phyloP scores from a whole-genome alignment of 2,888 invertebrate species.

The Stenodera caucasica region DNA sequence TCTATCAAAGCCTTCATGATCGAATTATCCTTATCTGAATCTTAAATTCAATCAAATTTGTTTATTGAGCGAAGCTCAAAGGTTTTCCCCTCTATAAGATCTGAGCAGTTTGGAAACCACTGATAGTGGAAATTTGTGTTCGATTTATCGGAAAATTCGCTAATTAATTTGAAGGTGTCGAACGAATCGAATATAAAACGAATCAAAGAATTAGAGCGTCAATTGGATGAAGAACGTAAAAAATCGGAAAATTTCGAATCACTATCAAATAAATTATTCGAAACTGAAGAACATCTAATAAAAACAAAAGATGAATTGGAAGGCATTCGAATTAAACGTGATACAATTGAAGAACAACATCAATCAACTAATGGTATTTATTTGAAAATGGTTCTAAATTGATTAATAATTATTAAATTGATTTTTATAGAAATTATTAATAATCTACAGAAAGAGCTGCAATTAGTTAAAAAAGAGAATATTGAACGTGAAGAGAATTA shows the following conservation, averaged over 20 bases:
- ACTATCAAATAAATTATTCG: conserved; percentile 64
- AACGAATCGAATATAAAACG: conserved; percentile 56
- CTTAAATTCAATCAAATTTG: too few species aligned
- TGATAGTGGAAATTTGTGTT: too few species aligned
- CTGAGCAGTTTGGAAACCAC: too few species aligned
- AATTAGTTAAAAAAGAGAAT: conserved; percentile 38
- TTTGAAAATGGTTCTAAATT: not conserved
- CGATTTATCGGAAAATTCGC: conserved; percentile 7
- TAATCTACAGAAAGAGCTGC: conserved; percentile 40
- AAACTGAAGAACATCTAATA: conserved; percentile 67
- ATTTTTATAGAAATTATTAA: conserved; percentile 36
- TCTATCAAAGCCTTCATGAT: too few species aligned
- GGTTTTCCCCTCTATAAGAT: too few species aligned
- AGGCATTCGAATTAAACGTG: conserved; percentile 41
- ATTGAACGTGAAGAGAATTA: conserved; percentile 34
- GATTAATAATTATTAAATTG: conserved; percentile 39
- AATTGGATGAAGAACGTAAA: conserved; percentile 55
- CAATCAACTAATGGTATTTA: not conserved
- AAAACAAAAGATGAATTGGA: conserved; percentile 61
- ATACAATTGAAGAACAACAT: not conserved
- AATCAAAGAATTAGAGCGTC: conserved; percentile 58
- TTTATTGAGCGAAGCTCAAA: too few species aligned
- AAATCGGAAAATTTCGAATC: conserved; percentile 56
- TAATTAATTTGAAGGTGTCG: conserved; percentile 50
- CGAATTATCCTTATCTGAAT: too few species aligned